These are phyloP conservation scores for Myoxocephalus aenaeus DNA, from an alignment of 2,797 vertebrate genomes.

Conservation along the genomic window DNA sequence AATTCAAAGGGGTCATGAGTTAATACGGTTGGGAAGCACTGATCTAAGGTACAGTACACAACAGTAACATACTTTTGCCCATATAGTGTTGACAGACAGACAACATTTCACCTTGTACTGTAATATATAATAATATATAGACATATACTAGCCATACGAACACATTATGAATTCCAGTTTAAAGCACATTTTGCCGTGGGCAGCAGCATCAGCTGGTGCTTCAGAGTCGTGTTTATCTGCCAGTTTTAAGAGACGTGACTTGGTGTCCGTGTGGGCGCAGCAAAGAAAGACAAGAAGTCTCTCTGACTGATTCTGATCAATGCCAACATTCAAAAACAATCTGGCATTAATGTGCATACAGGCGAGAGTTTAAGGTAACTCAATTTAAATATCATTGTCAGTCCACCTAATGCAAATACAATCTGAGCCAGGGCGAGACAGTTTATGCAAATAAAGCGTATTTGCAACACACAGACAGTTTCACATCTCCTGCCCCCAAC, in stretches of 20 bases:
- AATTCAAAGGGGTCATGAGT: neutral
- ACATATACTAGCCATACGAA: neutral
- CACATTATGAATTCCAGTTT: neutral
- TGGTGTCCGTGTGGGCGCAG: constrained; percentile 49
- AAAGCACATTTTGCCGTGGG: constrained; percentile 1
- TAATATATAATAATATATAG: neutral
- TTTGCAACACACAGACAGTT: constrained; percentile 56
- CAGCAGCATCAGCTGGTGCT: neutral
- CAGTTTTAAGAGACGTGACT: constrained; percentile 27
- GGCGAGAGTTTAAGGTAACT: constrained; percentile 5
- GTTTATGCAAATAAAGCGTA: constrained; percentile 64
- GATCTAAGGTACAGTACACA: neutral
- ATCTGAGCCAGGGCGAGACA: constrained; percentile 8
- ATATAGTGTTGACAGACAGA: neutral
- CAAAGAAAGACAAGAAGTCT: constrained; percentile 6
- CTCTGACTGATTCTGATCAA: constrained; percentile 8
- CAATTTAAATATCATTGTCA: constrained; percentile 42
- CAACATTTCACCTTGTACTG: neutral
- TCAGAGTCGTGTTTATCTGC: constrained; percentile 25
- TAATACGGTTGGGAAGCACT: neutral
- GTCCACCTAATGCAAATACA: constrained; percentile 41
- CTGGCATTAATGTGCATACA: constrained; percentile 35
- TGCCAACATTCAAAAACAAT: constrained; percentile 29
- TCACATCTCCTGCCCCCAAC: neutral
- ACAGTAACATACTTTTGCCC: neutral